These are phyloP conservation scores for Chymomyza procnemis DNA, from an alignment of 2,888 invertebrate species.

Conservation along the genomic window DNA sequence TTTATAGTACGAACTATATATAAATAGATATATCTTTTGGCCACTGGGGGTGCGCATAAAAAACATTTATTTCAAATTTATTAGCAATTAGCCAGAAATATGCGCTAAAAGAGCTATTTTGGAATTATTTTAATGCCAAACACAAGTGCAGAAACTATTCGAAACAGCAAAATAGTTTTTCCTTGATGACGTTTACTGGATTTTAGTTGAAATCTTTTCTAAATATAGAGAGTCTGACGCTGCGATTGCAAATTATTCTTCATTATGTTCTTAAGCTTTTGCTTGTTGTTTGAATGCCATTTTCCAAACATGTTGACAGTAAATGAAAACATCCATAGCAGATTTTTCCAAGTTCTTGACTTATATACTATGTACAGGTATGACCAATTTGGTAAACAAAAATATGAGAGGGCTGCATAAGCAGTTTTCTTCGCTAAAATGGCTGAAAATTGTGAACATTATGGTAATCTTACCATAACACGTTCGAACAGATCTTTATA, in stretches of 20 bases:
- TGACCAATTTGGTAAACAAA: neutral
- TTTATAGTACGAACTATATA: constrained; percentile 23
- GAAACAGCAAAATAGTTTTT: neutral
- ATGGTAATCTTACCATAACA: no score
- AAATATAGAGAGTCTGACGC: neutral
- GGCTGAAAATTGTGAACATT: no score
- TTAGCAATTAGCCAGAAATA: neutral
- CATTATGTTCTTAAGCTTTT: neutral
- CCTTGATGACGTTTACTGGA: neutral
- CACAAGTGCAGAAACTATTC: neutral
- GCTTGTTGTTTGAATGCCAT: neutral
- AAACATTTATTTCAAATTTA: constrained; percentile 1
- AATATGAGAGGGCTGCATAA: neutral
- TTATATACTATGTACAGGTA: neutral
- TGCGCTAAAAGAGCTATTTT: neutral
- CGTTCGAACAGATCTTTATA: no score
- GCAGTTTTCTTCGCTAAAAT: neutral
- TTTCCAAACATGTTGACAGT: neutral
- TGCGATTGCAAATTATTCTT: neutral
- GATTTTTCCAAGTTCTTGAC: neutral
- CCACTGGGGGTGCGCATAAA: neutral
- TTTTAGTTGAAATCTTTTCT: neutral
- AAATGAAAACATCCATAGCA: neutral
- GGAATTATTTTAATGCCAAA: neutral
- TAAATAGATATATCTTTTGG: neutral